phyloP scores from a whole-genome alignment of 2,797 vertebrate species.

The Poeciliopsis gracilis region DNA sequence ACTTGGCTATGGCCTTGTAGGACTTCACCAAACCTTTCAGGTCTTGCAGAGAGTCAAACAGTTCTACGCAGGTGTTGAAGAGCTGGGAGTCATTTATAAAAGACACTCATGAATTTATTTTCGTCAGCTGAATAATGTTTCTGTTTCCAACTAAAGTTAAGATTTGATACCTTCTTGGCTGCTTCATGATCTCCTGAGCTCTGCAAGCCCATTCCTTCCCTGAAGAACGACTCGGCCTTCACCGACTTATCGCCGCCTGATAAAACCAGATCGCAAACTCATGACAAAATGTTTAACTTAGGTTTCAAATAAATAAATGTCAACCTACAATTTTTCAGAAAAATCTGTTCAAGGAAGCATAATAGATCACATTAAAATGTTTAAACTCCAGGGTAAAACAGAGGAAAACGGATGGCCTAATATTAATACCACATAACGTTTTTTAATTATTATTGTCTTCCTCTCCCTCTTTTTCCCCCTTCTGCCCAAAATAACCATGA shows the following conservation, averaged over 20 bases:
- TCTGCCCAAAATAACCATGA: too few relatives aligned
- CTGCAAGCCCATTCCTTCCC: constrained; percentile 71
- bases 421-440: too few relatives aligned
- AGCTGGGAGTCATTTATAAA: constrained; percentile 47
- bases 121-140: not conserved
- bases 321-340: too few relatives aligned
- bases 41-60: constrained; percentile 54
- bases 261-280: constrained; percentile 4
- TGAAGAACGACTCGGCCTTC: constrained; percentile 60
- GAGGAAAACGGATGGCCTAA: too few relatives aligned
- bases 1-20: constrained; percentile 65
- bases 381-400: too few relatives aligned
- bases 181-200: constrained; percentile 49
- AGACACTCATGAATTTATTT: not conserved
- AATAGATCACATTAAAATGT: too few relatives aligned
- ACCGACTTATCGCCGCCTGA: constrained; percentile 78
- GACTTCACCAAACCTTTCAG: constrained; percentile 51
- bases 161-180: constrained; percentile 59
- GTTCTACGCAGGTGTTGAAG: constrained; percentile 58
- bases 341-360: too few relatives aligned
- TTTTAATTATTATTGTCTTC: too few relatives aligned
- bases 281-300: not conserved
- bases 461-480: too few relatives aligned
- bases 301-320: too few relatives aligned
- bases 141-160: not conserved